Base-by-base conservation (phyloP, 2,888 invertebrate genomes). In the Tetragonisca angustula region DNA sequence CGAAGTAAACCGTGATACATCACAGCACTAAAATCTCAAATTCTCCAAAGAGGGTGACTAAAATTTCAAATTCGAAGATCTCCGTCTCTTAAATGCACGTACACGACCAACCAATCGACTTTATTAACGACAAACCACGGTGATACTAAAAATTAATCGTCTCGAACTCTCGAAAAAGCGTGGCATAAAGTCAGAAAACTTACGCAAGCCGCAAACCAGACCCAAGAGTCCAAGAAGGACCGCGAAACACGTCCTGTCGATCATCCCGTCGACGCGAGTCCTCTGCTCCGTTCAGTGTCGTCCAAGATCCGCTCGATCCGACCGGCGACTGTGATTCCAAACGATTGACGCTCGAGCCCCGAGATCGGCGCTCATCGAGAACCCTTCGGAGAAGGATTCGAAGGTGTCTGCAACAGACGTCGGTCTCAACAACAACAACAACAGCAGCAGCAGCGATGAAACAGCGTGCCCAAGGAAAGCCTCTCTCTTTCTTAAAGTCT, bases 221-320 rank as follows among this genome's bases (percentile, higher is more conserved):
- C 88, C 83, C 54, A 92, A 76, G 65, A 92, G 84, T 80, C 91
- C 92, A 78, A 91, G 52, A 19, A 93, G 91, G 88, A 90, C 82
- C 79, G 89, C 80, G 73, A 92, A 75, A 68, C 84, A 64, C 83
- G 84, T 87, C 84, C 86, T 90, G 91, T 91, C 82, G 79, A 88
- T 85, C 89, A 87, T 86, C 81, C 59, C 56, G 70, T 67, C 79
- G 52, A 69, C 52, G 52, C 2, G 52, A 21, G 19, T 74, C 32
- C 50, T 43, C 59, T 54, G 27, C 32, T 36, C 43, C 68, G 49
- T 19, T 54, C 24, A 27, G 36, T 64, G 19, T 64, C 21, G 64
- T 64, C 11, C 32, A 32, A 64, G 32, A 64, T 36, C 76, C 69
- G 52, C 36, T 56, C 59, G 65, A 74, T 43, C 59, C 24, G 75